These are phyloP conservation scores for Aphaenogaster rudis DNA, from an alignment of 1,140 invertebrate species.

Conservation along the genomic window DNA sequence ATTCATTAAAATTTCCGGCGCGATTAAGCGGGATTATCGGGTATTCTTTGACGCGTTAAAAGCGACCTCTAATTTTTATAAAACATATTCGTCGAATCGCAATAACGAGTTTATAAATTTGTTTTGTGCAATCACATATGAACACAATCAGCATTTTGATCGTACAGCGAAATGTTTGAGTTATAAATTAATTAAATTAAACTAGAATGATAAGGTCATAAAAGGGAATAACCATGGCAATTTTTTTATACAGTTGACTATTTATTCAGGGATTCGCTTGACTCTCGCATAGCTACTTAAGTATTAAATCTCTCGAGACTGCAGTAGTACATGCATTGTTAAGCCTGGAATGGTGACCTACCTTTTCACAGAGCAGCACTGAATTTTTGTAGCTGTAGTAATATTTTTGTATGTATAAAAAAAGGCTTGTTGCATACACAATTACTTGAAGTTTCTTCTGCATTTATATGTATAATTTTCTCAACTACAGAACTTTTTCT, in stretches of 20 bases:
- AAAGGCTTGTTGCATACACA: neutral
- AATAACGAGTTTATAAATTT: constrained; percentile 23
- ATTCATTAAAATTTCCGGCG: constrained; percentile 55
- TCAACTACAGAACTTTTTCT: neutral
- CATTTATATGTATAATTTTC: neutral
- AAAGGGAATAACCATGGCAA: neutral
- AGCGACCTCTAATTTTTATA: constrained; percentile 33
- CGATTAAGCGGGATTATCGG: constrained; percentile 49
- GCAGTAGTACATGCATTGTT: constrained; percentile 12
- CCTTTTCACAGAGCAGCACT: neutral
- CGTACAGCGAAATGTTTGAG: neutral
- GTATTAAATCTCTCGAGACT: constrained; percentile 42
- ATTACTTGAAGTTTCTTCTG: neutral
- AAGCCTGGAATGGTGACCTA: neutral
- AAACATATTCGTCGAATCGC: neutral
- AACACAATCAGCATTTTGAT: constrained; percentile 7
- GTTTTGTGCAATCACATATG: neutral
- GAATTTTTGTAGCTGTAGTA: neutral
- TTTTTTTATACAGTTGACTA: neutral
- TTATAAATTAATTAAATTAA: neutral
- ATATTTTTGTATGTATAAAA: constrained; percentile 19
- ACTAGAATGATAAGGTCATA: neutral
- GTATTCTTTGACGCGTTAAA: constrained; percentile 45
- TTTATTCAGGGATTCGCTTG: constrained; percentile 17
- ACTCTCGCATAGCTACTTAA: constrained; percentile 1